Evolutionary conservation across 2,113 vertebrate species (phyloP).

Genomic region (Gobius niger): DNA sequence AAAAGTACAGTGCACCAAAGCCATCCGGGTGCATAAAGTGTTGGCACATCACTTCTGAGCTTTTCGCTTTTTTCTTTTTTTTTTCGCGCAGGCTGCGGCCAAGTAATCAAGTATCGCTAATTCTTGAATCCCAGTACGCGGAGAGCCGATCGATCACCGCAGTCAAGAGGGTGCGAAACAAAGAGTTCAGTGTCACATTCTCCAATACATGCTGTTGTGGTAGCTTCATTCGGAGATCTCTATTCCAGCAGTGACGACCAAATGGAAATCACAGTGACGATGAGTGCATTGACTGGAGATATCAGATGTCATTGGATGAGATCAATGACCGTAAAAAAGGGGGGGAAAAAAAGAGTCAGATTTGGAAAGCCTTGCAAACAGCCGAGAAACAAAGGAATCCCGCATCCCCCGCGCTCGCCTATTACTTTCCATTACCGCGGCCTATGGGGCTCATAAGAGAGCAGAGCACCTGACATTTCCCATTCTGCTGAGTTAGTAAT

Average conservation of each 20-base stretch:
- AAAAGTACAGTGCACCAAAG: constrained; percentile 35
- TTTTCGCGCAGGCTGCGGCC: no score
- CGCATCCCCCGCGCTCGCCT: neutral
- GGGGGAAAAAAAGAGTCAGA: constrained; percentile 33
- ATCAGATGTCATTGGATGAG: constrained; percentile 41
- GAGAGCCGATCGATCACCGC: no score
- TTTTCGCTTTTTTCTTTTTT: no score
- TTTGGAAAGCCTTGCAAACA: neutral
- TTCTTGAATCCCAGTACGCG: no score
- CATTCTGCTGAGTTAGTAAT: constrained; percentile 15
- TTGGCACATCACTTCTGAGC: constrained; percentile 49
- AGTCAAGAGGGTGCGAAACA: no score
- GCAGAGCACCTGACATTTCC: constrained; percentile 8
- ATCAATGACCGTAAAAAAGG: neutral
- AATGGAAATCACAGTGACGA: no score
- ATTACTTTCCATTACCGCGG: neutral
- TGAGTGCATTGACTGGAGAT: no score
- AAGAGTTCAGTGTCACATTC: no score
- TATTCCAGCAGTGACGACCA: no score
- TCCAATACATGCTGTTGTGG: no score
- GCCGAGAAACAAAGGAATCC: neutral
- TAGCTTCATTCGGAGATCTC: no score
- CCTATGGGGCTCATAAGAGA: neutral
- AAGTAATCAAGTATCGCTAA: no score
- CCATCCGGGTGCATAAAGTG: constrained; percentile 37